phyloP scores from a whole-genome alignment of 2,888 invertebrate genomes.

The Allacma fusca region DNA sequence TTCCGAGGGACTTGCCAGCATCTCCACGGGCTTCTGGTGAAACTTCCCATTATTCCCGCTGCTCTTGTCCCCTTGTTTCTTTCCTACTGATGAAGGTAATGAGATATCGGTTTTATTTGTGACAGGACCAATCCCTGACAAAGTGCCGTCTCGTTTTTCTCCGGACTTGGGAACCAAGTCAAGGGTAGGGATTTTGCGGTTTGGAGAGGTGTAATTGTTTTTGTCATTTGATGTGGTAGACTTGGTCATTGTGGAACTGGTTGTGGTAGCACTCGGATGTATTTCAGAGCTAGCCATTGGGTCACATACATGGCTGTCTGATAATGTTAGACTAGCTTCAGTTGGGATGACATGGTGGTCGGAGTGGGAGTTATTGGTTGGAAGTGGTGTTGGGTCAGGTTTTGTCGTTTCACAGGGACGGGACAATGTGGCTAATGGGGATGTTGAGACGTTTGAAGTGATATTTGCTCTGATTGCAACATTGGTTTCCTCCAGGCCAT shows the following conservation, averaged over 20 bases:
- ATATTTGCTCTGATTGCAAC: no score
- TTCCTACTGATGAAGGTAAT: neutral
- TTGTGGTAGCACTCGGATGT: no score
- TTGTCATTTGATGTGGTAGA: neutral
- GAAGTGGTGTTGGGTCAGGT: neutral
- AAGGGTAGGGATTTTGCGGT: neutral
- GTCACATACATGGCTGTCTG: no score
- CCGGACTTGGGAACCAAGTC: neutral
- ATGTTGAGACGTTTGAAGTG: neutral
- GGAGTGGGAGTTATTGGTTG: no score
- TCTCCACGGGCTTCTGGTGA: constrained; percentile 43
- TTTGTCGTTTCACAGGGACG: neutral
- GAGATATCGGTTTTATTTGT: neutral
- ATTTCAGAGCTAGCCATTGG: no score
- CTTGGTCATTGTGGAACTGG: neutral
- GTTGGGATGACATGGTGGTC: neutral
- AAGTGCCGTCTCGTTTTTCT: neutral
- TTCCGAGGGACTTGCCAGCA: constrained; percentile 44
- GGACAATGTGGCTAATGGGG: neutral
- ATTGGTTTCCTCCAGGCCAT: neutral
- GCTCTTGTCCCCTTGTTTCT: neutral
- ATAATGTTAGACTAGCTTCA: no score
- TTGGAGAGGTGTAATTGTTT: neutral
- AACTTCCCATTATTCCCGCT: neutral
- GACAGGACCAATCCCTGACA: neutral